These are phyloP conservation scores for Pogoniulus pusillus DNA, from an alignment of 2,797 vertebrate species.

Conservation along the genomic window DNA sequence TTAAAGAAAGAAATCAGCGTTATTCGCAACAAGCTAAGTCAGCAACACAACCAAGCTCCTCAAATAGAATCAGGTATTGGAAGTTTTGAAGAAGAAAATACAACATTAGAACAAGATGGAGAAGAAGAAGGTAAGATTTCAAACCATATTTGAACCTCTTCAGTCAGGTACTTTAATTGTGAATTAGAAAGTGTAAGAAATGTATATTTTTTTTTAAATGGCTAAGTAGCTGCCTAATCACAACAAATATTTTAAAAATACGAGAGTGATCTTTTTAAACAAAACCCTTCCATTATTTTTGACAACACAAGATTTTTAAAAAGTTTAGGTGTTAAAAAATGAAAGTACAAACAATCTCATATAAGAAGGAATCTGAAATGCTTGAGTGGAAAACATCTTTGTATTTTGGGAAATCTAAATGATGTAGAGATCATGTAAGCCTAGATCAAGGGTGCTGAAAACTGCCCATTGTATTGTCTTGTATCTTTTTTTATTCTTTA, in stretches of 20 bases:
- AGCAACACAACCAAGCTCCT: constrained; percentile 80
- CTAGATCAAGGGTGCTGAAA: neutral
- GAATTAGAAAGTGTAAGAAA: neutral
- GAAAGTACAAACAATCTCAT: neutral
- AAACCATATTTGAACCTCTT: neutral
- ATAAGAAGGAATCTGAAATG: neutral
- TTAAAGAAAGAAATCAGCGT: constrained; percentile 92
- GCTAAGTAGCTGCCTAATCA: neutral
- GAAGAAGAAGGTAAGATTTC: constrained; percentile 88
- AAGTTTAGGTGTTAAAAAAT: neutral
- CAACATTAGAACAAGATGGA: constrained; percentile 79
- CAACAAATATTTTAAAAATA: neutral
- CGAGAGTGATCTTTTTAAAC: neutral
- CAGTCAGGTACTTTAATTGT: neutral
- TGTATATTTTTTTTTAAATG: neutral
- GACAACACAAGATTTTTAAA: neutral
- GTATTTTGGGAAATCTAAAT: neutral
- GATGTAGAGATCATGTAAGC: neutral
- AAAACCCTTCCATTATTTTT: neutral
- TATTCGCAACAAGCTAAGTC: constrained; percentile 87
- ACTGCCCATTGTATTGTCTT: neutral
- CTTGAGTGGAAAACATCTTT: neutral
- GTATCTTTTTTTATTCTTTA: neutral
- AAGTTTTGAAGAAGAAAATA: constrained; percentile 76
- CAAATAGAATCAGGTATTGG: constrained; percentile 76